Percentiles rank a stretch among this genome's conserved stretches.
phyloP scores from a whole-genome alignment of 2,113 vertebrate genomes.

The Scomber japonicus region DNA sequence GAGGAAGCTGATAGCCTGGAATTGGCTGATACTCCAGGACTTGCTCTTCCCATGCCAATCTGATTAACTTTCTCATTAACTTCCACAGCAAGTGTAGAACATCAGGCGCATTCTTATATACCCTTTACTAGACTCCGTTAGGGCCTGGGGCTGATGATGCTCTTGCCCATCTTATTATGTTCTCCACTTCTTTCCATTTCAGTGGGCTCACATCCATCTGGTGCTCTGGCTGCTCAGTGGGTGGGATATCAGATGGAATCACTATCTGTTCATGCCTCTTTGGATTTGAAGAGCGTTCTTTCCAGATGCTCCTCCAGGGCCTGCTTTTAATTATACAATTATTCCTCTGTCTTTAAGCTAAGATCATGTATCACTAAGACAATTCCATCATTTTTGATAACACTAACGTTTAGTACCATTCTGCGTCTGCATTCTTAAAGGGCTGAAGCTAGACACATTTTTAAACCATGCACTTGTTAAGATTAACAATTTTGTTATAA shows the following conservation, averaged over 20 bases:
- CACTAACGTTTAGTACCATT: too few species aligned
- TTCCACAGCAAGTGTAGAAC: conserved; percentile 34
- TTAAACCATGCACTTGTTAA: too few species aligned
- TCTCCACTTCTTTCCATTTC: conserved; percentile 35
- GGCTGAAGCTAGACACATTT: too few species aligned
- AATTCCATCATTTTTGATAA: too few species aligned
- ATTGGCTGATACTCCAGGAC: conserved; percentile 30
- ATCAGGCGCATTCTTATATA: conserved; percentile 39
- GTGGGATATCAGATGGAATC: conserved; percentile 19
- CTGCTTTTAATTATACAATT: too few species aligned
- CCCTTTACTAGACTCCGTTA: conserved; percentile 31
- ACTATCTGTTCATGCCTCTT: neutral
- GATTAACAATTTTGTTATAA: too few species aligned
- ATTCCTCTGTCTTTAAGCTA: too few species aligned
- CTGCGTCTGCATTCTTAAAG: too few species aligned
- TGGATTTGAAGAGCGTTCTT: too few species aligned
- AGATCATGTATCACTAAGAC: too few species aligned
- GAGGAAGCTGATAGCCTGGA: conserved; percentile 33
- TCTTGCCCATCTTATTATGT: conserved; percentile 4
- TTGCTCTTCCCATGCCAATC: neutral
- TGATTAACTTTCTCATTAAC: conserved; percentile 36
- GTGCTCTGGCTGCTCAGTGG: conserved; percentile 14
- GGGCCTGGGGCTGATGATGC: conserved; percentile 28
- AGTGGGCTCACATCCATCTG: conserved; percentile 15
- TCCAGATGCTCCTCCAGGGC: too few species aligned